phyloP scores from a whole-genome alignment of 53 echinoderm and acorn worm species.

The Patiria pectinifera region DNA sequence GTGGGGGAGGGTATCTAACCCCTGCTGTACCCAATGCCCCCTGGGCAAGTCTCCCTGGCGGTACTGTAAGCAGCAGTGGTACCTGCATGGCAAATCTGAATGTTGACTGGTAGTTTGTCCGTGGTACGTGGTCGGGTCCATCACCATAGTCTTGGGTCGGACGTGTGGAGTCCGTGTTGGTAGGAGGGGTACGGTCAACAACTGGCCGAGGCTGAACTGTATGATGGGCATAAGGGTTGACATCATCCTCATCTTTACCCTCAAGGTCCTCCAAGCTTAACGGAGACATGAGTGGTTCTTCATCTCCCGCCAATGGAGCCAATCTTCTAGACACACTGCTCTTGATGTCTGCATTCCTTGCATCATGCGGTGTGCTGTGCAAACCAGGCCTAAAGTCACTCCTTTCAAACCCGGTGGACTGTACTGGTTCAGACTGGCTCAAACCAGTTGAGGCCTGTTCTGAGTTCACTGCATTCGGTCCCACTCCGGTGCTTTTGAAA shows the following conservation, averaged over 20 bases:
- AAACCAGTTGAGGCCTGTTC: neutral
- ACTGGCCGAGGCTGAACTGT: neutral
- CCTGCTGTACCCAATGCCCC: conserved; percentile 10
- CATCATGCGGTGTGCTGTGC: conserved; percentile 37
- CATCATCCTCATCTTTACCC: neutral
- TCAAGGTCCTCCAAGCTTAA: conserved; percentile 33
- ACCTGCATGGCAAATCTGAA: conserved; percentile 51
- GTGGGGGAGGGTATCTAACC: conserved; percentile 5
- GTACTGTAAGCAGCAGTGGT: conserved; percentile 48
- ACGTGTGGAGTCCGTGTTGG: neutral
- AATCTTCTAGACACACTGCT: neutral
- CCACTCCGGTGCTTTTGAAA: neutral
- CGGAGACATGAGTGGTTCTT: conserved; percentile 6
- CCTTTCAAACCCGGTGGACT: neutral
- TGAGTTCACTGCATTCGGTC: neutral
- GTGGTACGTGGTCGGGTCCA: too few species aligned
- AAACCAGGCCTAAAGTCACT: conserved; percentile 37
- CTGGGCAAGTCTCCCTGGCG: conserved; percentile 41
- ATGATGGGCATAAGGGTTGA: neutral
- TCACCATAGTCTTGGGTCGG: neutral
- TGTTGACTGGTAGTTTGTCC: conserved; percentile 22
- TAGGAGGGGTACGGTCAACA: neutral
- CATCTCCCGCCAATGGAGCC: neutral
- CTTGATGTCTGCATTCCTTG: neutral
- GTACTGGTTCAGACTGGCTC: conserved; percentile 29